phyloP scores from a whole-genome alignment of 2,888 invertebrate species.

The Standfussiana lucernea region DNA sequence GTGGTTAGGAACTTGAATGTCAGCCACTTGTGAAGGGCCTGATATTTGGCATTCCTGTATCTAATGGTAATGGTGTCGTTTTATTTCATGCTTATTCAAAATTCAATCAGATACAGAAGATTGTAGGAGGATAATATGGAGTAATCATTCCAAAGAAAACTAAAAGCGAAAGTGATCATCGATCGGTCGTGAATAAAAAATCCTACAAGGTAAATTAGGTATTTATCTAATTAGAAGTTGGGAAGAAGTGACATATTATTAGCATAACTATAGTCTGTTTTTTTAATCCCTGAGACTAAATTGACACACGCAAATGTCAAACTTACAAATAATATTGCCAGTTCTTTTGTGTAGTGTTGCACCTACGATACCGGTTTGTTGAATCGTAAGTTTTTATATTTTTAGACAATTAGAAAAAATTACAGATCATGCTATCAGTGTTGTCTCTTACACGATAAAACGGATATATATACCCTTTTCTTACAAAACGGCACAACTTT shows the following conservation, averaged over 20 bases:
- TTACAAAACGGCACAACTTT: no score
- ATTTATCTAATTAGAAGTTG: neutral
- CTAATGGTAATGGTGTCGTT: slow-evolving; percentile 52
- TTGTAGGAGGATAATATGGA: neutral
- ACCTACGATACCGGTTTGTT: no score
- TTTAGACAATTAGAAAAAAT: no score
- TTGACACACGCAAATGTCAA: no score
- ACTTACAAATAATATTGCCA: no score
- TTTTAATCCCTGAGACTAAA: no score
- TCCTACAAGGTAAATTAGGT: neutral
- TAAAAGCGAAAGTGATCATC: neutral
- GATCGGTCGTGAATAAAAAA: neutral
- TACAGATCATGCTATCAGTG: no score
- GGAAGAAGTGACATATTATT: neutral
- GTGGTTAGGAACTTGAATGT: slow-evolving; percentile 54
- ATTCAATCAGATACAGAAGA: slow-evolving; percentile 22
- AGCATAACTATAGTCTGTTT: neutral
- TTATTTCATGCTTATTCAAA: slow-evolving; percentile 44
- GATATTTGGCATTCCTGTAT: slow-evolving; percentile 62
- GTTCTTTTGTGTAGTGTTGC: no score
- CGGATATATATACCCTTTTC: no score
- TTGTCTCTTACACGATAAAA: no score
- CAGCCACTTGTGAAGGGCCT: slow-evolving; percentile 59
- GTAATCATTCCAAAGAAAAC: neutral
- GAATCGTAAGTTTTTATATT: no score